phyloP scores from a whole-genome alignment of 2,888 invertebrate genomes.

The Diarsia mendica region DNA sequence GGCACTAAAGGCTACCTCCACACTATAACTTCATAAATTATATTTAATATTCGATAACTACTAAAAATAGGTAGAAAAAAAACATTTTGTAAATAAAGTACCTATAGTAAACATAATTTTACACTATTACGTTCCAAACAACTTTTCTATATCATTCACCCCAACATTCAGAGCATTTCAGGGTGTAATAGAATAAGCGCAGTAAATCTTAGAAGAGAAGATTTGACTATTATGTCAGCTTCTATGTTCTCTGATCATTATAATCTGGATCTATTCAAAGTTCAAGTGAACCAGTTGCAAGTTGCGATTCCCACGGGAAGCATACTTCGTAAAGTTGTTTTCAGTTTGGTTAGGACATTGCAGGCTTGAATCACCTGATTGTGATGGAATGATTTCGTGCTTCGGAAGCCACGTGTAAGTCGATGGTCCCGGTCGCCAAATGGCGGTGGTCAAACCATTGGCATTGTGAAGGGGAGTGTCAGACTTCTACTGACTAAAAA shows the following conservation, averaged over 20 bases:
- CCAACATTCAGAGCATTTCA: background rate
- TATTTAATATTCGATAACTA: constrained; percentile 50
- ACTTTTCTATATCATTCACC: constrained; percentile 14
- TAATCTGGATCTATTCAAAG: background rate
- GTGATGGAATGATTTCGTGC: no score
- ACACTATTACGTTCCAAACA: constrained; percentile 33
- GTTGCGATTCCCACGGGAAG: no score
- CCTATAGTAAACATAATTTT: constrained; percentile 28
- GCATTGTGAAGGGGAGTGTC: no score
- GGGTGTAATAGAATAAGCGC: background rate
- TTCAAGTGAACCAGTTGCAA: background rate
- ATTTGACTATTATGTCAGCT: no score
- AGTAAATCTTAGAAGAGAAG: no score
- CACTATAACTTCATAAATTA: constrained; percentile 52
- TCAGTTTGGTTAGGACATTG: no score
- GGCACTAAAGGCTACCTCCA: constrained; percentile 29
- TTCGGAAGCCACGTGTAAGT: no score
- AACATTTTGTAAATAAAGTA: constrained; percentile 56
- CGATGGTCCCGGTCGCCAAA: no score
- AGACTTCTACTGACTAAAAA: no score
- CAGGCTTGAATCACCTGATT: no score
- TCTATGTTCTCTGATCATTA: background rate
- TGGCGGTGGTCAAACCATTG: no score
- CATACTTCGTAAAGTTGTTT: no score
- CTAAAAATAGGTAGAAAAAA: constrained; percentile 41